Base-by-base conservation (phyloP, 1,140 invertebrate genomes). In the Macrosteles quadrilineatus region DNA sequence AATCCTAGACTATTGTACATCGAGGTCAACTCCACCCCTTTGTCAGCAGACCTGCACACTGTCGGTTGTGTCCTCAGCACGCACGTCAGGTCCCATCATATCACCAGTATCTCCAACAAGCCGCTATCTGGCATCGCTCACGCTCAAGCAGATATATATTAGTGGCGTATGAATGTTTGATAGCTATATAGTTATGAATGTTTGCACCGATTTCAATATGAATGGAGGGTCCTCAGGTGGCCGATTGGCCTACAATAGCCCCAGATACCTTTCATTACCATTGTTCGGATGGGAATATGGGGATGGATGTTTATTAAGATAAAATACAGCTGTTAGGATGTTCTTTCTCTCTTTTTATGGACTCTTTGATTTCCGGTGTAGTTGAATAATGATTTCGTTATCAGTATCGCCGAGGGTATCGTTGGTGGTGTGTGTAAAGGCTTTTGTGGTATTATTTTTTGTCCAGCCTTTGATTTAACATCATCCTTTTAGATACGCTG, bases 261-360 rank as follows among this genome's bases (percentile, higher is more conserved):
- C 55, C 55, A 29, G 55, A 29, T 59, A 59, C 55, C 55, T 59
- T 59, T 59, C 55, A 59, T 59, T 59, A n/a, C 55, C 27, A 59
- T 59, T 59, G 55, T 50, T 50, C 47, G 17, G 17, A 59, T 59
- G 55, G 55, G 25, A 50, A 50, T 50, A 59, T 29, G 23, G 14
- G 21, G 27, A 36, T 36, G 55, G 55, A 14, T 59, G 55, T 59
- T 59, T 59, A 59, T 25, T 59, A 30, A 50, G 47, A 50, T 17
- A 50, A 50, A 50, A 25, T 59, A 59, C 55, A 59, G 55, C 55
- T 59, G 55, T 23, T 17, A 50, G 47, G 47, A 50, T 19, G 47
- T 27, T 14, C 55, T 59, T 59, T 59, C 55, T n/a, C 23, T 29
- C 55, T 59, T 50, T 23, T 36, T 36, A 36, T 36, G 4, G 32